Base-by-base conservation (phyloP, 2,113 vertebrate genomes). In the Pelmatolapia mariae region DNA sequence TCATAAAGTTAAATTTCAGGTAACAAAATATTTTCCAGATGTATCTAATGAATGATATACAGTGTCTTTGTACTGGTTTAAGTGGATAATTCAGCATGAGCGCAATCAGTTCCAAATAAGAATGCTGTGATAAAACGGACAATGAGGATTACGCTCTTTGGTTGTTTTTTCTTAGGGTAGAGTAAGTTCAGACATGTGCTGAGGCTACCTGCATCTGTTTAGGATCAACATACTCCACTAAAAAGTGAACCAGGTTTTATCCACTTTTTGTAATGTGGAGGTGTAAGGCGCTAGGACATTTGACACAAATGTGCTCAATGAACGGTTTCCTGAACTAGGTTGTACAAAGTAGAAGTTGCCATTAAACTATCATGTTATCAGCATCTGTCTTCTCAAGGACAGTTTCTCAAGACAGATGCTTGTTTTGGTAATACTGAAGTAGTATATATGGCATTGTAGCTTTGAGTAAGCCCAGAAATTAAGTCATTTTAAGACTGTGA, bases 51-150 rank as follows among this genome's bases (percentile, higher is more conserved):
- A 40, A 40, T 63, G 29, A 11, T 33, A 1, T 36, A 1, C 4
- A 43, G 13, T 73, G 68, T 45, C 66, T 73, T 24, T 26, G 40
- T 73, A 7, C 22, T 73, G 5, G 68, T 26, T 24, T 2, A 26
- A 45, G 5, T 45, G 22, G 40, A 73, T 45, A 45, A 73, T 45
- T 73, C 38, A 18, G 22, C 38, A 16, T 15, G 66, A 43, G n/a
- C 38, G 1, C 5, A 43, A 43, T 43, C 38, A 26, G 13, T 71
- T 24, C 2, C 66, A 71, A 45, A 73, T 0, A 73, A 73, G 68
- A 45, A 45, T 0, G 15, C 0, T 73, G 40, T 73, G 45, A 73
- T 16, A 45, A 73, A 26, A 45, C 0, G 0, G 15, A 45, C 0
- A 45, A 73, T 73, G 5, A 26, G 66, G 38, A 26, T 45, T 73